phyloP scores from a whole-genome alignment of 2,888 invertebrate species.

The Lasioglossum vierecki region DNA sequence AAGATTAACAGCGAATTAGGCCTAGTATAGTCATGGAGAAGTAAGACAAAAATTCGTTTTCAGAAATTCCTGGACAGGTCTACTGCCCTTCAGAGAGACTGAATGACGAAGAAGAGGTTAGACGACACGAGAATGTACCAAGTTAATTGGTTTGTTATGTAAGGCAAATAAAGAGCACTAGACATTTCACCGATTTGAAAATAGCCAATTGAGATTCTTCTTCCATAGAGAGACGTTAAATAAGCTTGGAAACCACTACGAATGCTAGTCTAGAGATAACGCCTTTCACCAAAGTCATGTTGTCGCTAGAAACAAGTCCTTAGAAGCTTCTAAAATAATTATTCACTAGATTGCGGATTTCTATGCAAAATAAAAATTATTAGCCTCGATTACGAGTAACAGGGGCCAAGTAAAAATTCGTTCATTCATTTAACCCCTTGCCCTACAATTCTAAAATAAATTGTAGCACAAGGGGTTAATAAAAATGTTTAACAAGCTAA shows the following conservation, averaged over 20 bases:
- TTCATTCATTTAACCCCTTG: too few relatives aligned
- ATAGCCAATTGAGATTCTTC: constrained; percentile 34
- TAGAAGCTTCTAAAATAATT: neutral
- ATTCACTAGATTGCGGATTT: neutral
- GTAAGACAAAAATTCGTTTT: neutral
- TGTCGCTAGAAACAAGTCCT: neutral
- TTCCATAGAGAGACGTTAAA: constrained; percentile 21
- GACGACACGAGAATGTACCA: neutral
- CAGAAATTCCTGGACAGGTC: neutral
- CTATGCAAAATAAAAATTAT: neutral
- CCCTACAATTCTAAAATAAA: too few relatives aligned
- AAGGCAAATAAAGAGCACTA: neutral
- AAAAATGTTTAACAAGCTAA: too few relatives aligned
- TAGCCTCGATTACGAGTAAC: neutral
- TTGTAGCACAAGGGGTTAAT: too few relatives aligned
- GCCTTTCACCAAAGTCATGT: neutral
- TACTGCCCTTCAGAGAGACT: neutral
- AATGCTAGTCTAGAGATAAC: neutral
- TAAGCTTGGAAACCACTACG: neutral
- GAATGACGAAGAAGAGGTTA: neutral
- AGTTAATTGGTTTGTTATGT: neutral
- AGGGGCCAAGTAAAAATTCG: too few relatives aligned
- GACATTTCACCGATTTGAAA: neutral
- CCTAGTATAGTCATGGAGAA: constrained; percentile 6
- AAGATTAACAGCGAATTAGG: neutral